Conservation (phyloP, 2,113 vertebrate species). For the Atlantisia rogersi region DNA sequence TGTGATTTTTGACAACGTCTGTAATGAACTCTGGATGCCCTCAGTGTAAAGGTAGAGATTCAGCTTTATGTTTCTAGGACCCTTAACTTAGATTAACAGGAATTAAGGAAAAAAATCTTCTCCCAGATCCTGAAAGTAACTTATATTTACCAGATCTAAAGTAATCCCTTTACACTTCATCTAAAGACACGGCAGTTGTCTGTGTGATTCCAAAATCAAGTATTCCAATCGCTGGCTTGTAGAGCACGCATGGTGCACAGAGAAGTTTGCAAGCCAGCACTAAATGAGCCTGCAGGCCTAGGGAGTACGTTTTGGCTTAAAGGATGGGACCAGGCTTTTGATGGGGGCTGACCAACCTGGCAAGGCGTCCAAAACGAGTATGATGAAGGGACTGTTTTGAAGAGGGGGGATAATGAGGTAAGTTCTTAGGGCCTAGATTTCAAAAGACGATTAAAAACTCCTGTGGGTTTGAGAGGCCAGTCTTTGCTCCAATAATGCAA, state of each 20-base stretch:
- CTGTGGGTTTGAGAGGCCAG: neutral
- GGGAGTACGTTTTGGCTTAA: neutral
- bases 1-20: neutral
- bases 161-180: constrained; percentile 2
- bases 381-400: neutral
- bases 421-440: neutral
- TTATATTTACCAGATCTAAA: neutral
- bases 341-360: neutral
- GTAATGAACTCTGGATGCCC: neutral
- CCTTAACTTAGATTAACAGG: neutral
- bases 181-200: neutral
- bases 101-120: constrained; percentile 25
- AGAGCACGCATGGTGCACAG: neutral
- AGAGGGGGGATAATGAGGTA: neutral
- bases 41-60: neutral
- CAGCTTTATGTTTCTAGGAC: neutral
- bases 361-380: neutral
- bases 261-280: neutral
- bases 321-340: neutral
- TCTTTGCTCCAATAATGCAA: neutral
- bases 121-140: neutral
- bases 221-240: neutral
- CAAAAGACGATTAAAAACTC: neutral
- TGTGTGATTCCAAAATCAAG: neutral
- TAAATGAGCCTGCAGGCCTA: neutral